Base-by-base conservation (phyloP, 2,888 invertebrate genomes). In the Hirtodrosophila alboralis region DNA sequence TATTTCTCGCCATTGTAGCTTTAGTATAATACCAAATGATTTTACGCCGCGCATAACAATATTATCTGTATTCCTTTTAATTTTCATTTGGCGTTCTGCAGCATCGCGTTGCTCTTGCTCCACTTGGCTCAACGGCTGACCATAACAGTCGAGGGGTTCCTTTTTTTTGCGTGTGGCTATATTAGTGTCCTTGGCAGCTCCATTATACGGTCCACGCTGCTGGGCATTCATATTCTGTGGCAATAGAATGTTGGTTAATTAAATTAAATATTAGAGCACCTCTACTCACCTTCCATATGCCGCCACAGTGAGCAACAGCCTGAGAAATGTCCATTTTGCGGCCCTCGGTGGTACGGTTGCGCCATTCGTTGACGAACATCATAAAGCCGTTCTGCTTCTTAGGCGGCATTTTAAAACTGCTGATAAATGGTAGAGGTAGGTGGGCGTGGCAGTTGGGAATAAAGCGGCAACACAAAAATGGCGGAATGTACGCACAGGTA, bases 281-380 rank as follows among this genome's bases (percentile, higher is more conserved):
- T 1, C 8, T 18, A 60, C 70, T 59, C 73, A 90, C 90, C 27
- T 60, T 60, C 90, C 90, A 90, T 2, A 86, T 40, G 3, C 56
- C 60, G 0, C 88, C 90, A 1, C 87, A 84, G 13, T 59, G 71
- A 0, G 9, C 4, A 0, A 88, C 74, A 0, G 89, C 88, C 43
- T 84, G 54, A 0, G 16, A 0, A 0, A 84, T 0, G 2, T 45
- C 61, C 53, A 88, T 54, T 0, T 49, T 18, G 6, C 67, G 76
- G 0, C 79, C 77, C 1, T 48, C 38, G 0, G 38, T 8, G 43
- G 75, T 59, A 0, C 68, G 75, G 0, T 33, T 45, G n/a, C 76
- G 81, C 89, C 89, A 90, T 4, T 89, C 83, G 0, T 44, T 26
- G 0, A 88, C 86, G 14, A 89, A 89, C 10, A 49, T 23, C 88